A percentile compares a stretch with the other conserved stretches of the same genome.
Evolutionary conservation across 2,113 vertebrate species (phyloP).

Genomic region (Fulica atra): DNA sequence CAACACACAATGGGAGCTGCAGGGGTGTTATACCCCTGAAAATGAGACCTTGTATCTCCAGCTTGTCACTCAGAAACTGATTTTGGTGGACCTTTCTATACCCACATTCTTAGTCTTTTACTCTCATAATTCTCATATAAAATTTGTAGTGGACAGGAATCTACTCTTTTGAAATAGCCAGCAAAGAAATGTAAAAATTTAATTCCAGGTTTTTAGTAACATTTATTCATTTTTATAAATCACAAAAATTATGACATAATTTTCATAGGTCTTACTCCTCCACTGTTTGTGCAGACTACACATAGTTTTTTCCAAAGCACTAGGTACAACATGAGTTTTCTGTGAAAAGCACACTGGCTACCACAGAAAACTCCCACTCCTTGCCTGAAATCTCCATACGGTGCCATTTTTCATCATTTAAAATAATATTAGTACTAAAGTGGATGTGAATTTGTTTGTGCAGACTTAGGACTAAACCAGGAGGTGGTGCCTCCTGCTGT

Average conservation of each 20-base stretch:
- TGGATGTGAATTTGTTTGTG: neutral
- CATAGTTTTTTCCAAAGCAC: neutral
- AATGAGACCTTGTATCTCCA: neutral
- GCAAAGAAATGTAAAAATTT: neutral
- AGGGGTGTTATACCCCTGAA: neutral
- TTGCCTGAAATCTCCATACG: neutral
- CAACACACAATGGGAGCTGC: neutral
- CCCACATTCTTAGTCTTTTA: neutral
- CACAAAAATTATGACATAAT: neutral
- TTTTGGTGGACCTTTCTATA: neutral
- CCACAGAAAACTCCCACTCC: neutral
- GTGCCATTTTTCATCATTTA: neutral
- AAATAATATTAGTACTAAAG: neutral
- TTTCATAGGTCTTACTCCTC: neutral
- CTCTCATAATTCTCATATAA: neutral
- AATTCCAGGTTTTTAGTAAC: neutral
- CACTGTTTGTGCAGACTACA: neutral
- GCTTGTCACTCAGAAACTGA: neutral
- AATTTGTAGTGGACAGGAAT: neutral
- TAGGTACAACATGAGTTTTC: neutral
- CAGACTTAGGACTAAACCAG: accelerated
- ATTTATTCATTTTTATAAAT: neutral
- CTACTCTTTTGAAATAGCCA: neutral
- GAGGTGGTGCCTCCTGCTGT: neutral
- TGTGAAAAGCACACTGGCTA: neutral